phyloP scores from a whole-genome alignment of 2,797 vertebrate species.

The Sebastes hubbsi region DNA sequence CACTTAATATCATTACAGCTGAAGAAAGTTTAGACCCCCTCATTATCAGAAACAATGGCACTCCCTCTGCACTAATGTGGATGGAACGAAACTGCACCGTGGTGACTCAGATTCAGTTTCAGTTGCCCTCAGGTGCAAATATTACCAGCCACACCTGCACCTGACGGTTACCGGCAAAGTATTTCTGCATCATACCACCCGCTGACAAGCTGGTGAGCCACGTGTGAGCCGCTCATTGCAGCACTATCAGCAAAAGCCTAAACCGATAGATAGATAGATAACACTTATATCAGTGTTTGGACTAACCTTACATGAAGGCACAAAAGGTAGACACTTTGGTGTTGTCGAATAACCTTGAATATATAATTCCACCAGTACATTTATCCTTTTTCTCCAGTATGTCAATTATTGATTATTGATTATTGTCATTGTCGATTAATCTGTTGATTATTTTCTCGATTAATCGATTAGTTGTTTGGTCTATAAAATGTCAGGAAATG shows the following conservation, averaged over 20 bases:
- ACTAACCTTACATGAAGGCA: background rate
- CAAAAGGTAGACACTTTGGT: background rate
- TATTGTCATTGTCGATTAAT: too few relatives aligned
- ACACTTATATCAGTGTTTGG: background rate
- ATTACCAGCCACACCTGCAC: background rate
- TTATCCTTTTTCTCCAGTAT: background rate
- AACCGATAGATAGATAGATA: background rate
- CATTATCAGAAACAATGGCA: background rate
- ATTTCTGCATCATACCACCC: background rate
- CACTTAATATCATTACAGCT: background rate
- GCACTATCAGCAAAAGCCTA: background rate
- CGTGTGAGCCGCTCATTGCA: background rate
- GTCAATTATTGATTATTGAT: too few relatives aligned
- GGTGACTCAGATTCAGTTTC: constrained; percentile 28
- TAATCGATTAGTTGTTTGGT: too few relatives aligned
- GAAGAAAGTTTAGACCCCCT: background rate
- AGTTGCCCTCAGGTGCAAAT: constrained; percentile 9
- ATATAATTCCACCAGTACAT: background rate
- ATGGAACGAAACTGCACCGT: background rate
- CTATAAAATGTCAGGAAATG: too few relatives aligned
- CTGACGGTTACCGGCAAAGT: constrained; percentile 1
- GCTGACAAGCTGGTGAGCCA: background rate
- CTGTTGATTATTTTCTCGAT: too few relatives aligned
- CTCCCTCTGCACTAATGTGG: background rate
- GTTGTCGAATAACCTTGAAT: background rate